Conservation (phyloP, 2,888 invertebrate genomes). For the Lacanobia wlatinum region DNA sequence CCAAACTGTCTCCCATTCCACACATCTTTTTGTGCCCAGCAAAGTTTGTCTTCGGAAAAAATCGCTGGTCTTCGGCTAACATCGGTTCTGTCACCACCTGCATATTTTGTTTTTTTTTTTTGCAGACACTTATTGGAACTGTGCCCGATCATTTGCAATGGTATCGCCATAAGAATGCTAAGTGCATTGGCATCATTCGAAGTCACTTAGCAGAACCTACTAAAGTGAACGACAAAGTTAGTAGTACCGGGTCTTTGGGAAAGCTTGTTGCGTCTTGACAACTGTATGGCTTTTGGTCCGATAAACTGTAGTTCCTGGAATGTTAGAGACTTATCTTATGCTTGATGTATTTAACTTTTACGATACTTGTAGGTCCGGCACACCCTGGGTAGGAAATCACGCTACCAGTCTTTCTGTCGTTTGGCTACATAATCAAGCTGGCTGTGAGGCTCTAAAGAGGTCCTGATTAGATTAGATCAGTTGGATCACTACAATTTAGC, state of each 20-base stretch:
- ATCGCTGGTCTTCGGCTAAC: neutral
- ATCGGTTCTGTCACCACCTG: neutral
- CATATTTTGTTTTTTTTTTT: constrained; percentile 13
- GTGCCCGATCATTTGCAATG: constrained; percentile 40
- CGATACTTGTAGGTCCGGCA: neutral
- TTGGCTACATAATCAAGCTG: neutral
- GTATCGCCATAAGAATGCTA: constrained; percentile 29
- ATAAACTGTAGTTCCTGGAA: constrained; percentile 15
- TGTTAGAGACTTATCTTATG: constrained; percentile 2
- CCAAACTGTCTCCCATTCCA: no score
- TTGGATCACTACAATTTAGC: no score
- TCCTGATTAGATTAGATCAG: no score
- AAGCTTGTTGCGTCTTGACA: constrained; percentile 9
- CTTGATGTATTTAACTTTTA: neutral
- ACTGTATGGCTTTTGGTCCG: constrained; percentile 4
- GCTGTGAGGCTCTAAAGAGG: no score
- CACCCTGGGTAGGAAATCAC: neutral
- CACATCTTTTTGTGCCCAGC: neutral
- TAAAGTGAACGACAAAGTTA: constrained; percentile 5
- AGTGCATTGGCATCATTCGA: constrained; percentile 37
- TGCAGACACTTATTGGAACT: constrained; percentile 34
- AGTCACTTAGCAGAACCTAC: constrained; percentile 29
- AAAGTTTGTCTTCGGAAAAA: constrained; percentile 1
- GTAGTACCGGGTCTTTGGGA: constrained; percentile 13
- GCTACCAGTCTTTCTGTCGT: neutral